phyloP scores from a whole-genome alignment of 2,888 invertebrate genomes.

The Cylindroiulus punctatus region DNA sequence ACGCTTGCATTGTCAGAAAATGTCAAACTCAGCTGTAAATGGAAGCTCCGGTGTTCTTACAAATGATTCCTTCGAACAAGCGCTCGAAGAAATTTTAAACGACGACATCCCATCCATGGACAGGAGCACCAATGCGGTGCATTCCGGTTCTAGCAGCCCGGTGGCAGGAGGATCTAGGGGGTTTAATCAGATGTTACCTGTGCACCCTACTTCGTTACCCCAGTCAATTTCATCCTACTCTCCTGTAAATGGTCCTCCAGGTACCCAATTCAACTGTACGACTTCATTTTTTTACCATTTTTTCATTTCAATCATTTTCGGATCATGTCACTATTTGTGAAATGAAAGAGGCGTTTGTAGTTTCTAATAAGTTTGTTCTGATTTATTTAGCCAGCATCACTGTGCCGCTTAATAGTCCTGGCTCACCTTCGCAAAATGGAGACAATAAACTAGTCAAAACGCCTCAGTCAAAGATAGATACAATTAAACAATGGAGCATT shows the following conservation, averaged over 20 bases:
- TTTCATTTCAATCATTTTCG: background rate
- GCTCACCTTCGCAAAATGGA: slow-evolving; percentile 70
- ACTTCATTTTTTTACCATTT: background rate
- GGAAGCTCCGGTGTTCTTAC: slow-evolving; percentile 52
- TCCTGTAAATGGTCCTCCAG: slow-evolving; percentile 48
- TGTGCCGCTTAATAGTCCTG: slow-evolving; percentile 57
- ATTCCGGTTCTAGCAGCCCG: slow-evolving; percentile 57
- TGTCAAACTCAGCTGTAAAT: slow-evolving; percentile 57
- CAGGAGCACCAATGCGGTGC: slow-evolving; percentile 54
- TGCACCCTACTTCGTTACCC: slow-evolving; percentile 35
- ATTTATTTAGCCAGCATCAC: slow-evolving; percentile 54
- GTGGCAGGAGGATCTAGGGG: slow-evolving; percentile 36
- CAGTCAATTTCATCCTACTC: background rate
- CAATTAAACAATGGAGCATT: slow-evolving; percentile 95
- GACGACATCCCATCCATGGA: slow-evolving; percentile 57
- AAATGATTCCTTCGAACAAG: slow-evolving; percentile 57
- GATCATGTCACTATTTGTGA: background rate
- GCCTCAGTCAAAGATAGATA: slow-evolving; percentile 81
- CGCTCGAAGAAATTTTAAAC: slow-evolving; percentile 57
- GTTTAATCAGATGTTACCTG: slow-evolving; percentile 45
- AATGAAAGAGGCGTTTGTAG: background rate
- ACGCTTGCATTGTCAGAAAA: background rate
- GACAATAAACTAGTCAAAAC: slow-evolving; percentile 61
- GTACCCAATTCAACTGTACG: slow-evolving; percentile 46
- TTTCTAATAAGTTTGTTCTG: background rate